A percentile compares a stretch with the other conserved stretches of the same genome.
phyloP scores from a whole-genome alignment of 2,797 vertebrate genomes.

The Huso huso region DNA sequence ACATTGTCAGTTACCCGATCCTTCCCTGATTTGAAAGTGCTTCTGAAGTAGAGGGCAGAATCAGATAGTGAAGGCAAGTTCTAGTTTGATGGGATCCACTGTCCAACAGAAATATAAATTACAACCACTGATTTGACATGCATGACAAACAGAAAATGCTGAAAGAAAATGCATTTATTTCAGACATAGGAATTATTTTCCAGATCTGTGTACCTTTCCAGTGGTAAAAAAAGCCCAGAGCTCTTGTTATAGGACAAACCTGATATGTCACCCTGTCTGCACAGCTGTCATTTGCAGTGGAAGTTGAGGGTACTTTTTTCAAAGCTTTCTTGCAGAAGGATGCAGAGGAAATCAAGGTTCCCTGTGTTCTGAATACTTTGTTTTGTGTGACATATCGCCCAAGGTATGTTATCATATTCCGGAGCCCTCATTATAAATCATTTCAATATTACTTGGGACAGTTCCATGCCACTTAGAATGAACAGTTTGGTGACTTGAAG shows the following conservation, averaged over 20 bases:
- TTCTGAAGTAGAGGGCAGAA: too few species aligned
- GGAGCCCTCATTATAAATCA: conserved; percentile 1
- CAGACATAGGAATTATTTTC: background rate
- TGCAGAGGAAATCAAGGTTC: background rate
- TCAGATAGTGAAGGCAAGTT: too few species aligned
- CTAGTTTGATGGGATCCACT: too few species aligned
- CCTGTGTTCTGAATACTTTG: background rate
- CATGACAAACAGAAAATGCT: background rate
- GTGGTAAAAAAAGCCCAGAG: background rate
- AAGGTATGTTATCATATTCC: background rate
- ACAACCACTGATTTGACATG: background rate
- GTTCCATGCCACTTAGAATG: conserved; percentile 3
- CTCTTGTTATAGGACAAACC: background rate
- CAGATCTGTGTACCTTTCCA: background rate
- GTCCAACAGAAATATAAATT: background rate
- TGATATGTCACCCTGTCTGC: background rate
- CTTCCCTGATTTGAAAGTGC: too few species aligned
- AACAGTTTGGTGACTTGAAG: background rate
- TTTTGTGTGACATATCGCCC: background rate
- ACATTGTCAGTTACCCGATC: too few species aligned
- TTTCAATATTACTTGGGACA: conserved; percentile 7
- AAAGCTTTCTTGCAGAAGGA: conserved; percentile 4
- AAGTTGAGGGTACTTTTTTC: background rate
- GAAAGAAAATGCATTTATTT: conserved; percentile 1
- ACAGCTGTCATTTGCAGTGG: background rate